phyloP scores from a whole-genome alignment of 2,888 invertebrate species.

The Agrochola circellaris region DNA sequence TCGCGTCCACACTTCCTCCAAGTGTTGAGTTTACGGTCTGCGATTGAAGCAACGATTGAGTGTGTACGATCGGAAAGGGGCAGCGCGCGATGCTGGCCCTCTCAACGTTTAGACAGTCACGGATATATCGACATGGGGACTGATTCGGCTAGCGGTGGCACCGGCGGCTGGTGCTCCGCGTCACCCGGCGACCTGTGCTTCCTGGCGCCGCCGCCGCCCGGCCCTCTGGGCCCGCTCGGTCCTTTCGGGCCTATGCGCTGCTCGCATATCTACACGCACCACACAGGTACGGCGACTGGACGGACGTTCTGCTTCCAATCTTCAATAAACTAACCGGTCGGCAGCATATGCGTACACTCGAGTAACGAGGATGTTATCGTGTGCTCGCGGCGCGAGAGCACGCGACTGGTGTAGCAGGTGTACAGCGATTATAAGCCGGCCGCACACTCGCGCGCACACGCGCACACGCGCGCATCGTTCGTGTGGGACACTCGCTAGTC shows the following conservation, averaged over 20 bases:
- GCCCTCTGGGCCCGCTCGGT: slow-evolving; percentile 22
- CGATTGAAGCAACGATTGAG: slow-evolving; percentile 77
- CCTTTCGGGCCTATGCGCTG: slow-evolving; percentile 4
- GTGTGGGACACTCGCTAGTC: slow-evolving; percentile 7
- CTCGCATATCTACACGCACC: slow-evolving; percentile 37
- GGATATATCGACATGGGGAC: slow-evolving; percentile 91
- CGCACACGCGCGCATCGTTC: slow-evolving; percentile 5
- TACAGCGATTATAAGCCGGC: slow-evolving; percentile 25
- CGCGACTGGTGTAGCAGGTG: slow-evolving; percentile 36
- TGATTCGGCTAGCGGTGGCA: slow-evolving; percentile 60
- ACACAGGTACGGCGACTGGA: slow-evolving; percentile 54
- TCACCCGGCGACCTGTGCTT: slow-evolving; percentile 65
- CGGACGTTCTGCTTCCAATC: neutral
- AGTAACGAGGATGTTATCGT: neutral
- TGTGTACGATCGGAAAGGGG: slow-evolving; percentile 75
- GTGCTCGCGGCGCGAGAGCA: slow-evolving; percentile 2
- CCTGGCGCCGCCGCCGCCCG: slow-evolving; percentile 65
- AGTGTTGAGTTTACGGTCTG: slow-evolving; percentile 34
- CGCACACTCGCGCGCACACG: neutral
- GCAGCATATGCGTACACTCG: neutral
- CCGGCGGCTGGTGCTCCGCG: slow-evolving; percentile 71
- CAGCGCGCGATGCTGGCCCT: slow-evolving; percentile 80
- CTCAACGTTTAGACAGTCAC: slow-evolving; percentile 86
- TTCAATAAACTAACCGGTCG: neutral
- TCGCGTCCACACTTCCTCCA: slow-evolving; percentile 76